Evolutionary conservation across 2,797 vertebrate species (phyloP), one percentile per base, ranked within the genome.

Genomic region (Sebastes cheni): DNA sequence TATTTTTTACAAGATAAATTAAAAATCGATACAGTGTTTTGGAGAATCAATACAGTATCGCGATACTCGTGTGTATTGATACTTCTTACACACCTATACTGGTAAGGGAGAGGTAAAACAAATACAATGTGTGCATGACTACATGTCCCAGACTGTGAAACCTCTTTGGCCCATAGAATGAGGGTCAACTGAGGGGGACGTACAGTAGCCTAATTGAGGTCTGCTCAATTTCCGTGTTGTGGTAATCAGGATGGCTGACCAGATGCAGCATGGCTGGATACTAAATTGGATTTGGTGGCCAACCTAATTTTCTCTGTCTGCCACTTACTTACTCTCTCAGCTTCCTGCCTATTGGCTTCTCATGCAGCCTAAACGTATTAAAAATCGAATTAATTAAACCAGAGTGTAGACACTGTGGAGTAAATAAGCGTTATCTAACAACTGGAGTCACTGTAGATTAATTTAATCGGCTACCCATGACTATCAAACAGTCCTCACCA

Each of bases 251-350:
- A 56, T 76, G 87, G 29, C 69, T 64, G 70, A 75, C 23, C 88
- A 88, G 86, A 85, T 86, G 82, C 84, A 74, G 84, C 82, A 80
- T 88, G 86, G 86, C 87, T 89, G 87, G 61, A 86, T 46, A 27
- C 73, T 88, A 86, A 91, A 93, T 90, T 91, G 87, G 86, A 91
- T 90, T 92, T 91, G 56, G 32, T 46, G 8, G 55, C 36, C 76
- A 89, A 81, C 72, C 83, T 68, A 16, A 6, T 80, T 84, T 85
- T 68, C 36, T 71, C 27, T 36, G 72, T 67, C 67, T 83, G 83
- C 76, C 80, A 46, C 54, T 50, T 36, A 58, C 22, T 67, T 62
- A 30, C 62, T 67, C 27, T 12, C 58, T 64, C 13, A 1, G 42
- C 46, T 39, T 56, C 18, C 39, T 61, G 6, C 20, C 36, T 39